Conservation (phyloP, 2,113 vertebrate genomes). For the cat (Felis catus) region F.catus_Fca126_mat1.0 CM031426.1:36063001-36063500, state of each 20-base stretch:
- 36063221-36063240: not conserved
- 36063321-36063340: not conserved
- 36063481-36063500: not conserved
- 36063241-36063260: slow-evolving; percentile 25
- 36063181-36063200: not conserved
- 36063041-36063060: not conserved
- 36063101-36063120: not conserved
- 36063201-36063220: not conserved
- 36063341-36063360: not conserved
- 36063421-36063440: not conserved
- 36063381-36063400: not conserved
- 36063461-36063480: not conserved
- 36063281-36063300: not conserved
- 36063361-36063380: not conserved
- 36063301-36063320: not conserved
- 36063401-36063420: not conserved
- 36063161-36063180: not conserved
- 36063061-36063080: not conserved
- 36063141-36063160: not conserved
- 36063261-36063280: not conserved
- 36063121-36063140: not conserved
- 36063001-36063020: not conserved
- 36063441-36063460: not conserved
- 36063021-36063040: not conserved
- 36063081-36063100: not conserved